Evolutionary conservation across 2,888 invertebrate species (phyloP), one percentile per base, ranked within the genome.

Genomic region (Thymelicus acteon): DNA sequence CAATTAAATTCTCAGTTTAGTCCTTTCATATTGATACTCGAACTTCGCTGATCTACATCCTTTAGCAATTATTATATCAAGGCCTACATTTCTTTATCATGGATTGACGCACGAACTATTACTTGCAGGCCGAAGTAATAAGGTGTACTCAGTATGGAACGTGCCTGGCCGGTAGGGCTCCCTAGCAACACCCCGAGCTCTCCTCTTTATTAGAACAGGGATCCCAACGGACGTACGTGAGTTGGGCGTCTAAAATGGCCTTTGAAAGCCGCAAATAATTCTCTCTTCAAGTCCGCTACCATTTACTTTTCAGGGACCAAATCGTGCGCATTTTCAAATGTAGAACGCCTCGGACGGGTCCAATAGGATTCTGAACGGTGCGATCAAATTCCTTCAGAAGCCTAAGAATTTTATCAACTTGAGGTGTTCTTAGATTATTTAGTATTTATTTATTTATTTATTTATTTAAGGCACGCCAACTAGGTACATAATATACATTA

Each of bases 181-280:
- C 69, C 69, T 49, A 64, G 69, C 48, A 60, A 63, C 63, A 69
- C 63, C 62, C 69, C 69, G 39, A 57, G 52, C 49, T 52, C 61
- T 68, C 44, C 52, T 52, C 67, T 69, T 69, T 69, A 69, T 69
- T 69, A 69, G 54, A 69, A 62, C 62, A 57, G 44, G 62, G 68
- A 62, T 69, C 68, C 62, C 62, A 48, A 47, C 68, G 62, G 68
- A 62, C 68, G 69, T 68, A 68, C 68, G 68, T 69, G 69, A 69
- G 62, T 19, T 37, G 63, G 49, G 48, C 57, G 60, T 60, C 63
- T 58, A 70, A 70, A 63, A 58, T 64, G 49, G 70, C 64, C 58
- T 70, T 64, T 70, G 64, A 70, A 70, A 70, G 60, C 70, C 64
- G 49, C 70, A 70, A 70, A 70, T 70, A 70, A 70, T 70, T 70